Evolutionary conservation across 2,888 invertebrate species (phyloP).

Genomic region (Norana najaformis): DNA sequence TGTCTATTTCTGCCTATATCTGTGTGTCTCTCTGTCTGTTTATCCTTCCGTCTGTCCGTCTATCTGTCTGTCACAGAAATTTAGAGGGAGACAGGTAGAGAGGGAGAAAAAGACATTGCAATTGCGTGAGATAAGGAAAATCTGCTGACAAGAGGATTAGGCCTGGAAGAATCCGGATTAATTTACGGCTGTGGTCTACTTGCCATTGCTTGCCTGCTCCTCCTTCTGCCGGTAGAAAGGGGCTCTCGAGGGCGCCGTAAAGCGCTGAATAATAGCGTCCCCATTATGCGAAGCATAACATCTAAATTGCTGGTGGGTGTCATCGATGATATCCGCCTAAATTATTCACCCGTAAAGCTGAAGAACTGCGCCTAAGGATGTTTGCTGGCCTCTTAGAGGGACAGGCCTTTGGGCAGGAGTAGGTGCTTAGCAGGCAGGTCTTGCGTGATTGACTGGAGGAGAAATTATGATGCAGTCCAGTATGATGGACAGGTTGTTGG

Average conservation of each 20-base stretch:
- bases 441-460: background rate
- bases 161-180: background rate
- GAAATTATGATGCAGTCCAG: background rate
- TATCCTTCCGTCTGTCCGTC: background rate
- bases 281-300: background rate
- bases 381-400: background rate
- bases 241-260: background rate
- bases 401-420: background rate
- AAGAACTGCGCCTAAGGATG: background rate
- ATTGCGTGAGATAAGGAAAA: background rate
- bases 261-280: conserved; percentile 1
- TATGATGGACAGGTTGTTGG: background rate
- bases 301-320: background rate
- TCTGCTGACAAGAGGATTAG: background rate
- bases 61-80: background rate
- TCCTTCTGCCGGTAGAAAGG: background rate
- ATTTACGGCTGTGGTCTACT: background rate
- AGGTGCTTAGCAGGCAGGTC: background rate
- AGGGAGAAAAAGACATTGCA: background rate
- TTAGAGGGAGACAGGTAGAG: background rate
- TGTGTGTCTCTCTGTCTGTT: background rate
- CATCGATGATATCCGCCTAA: conserved; percentile 1
- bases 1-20: background rate
- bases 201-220: background rate
- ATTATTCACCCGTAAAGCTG: background rate